Evolutionary conservation across 37 sponge, comb jelly and placozoan genomes (phyloP).

Genomic region (Halichondria panicea): DNA sequence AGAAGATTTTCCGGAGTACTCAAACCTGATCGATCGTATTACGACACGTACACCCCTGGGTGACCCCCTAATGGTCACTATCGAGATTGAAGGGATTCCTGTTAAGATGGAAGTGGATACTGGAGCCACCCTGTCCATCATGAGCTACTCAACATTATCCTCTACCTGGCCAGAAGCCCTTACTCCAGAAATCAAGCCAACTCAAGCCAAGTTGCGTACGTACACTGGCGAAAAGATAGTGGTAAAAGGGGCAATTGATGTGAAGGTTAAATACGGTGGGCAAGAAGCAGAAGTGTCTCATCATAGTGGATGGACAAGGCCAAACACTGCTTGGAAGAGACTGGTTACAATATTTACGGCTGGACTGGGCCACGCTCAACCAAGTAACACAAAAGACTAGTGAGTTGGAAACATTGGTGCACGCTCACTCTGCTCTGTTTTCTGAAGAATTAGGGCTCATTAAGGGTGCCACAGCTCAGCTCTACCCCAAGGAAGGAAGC

Average conservation of each 20-base stretch:
- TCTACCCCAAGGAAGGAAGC: neutral
- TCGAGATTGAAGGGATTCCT: conserved; percentile 6
- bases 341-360: no score
- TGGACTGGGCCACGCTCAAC: no score
- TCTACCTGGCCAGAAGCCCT: neutral
- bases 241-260: conserved; percentile 15
- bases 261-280: conserved; percentile 16
- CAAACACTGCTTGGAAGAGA: conserved; percentile 54
- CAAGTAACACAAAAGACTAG: no score
- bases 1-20: neutral
- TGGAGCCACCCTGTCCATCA: conserved; percentile 25
- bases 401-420: no score
- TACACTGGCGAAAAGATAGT: conserved; percentile 37
- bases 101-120: conserved; percentile 43
- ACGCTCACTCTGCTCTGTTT: conserved; percentile 20
- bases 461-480: conserved; percentile 7
- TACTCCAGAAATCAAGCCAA: neutral
- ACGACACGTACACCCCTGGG: no score
- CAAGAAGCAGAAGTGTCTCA: conserved; percentile 1
- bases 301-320: conserved; percentile 33
- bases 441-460: conserved; percentile 16
- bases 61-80: conserved; percentile 4
- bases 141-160: neutral
- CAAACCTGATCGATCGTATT: no score
- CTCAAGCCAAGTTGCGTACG: conserved; percentile 10